phyloP scores from a whole-genome alignment of 1,140 invertebrate species.

The Aphaenogaster rudis region DNA sequence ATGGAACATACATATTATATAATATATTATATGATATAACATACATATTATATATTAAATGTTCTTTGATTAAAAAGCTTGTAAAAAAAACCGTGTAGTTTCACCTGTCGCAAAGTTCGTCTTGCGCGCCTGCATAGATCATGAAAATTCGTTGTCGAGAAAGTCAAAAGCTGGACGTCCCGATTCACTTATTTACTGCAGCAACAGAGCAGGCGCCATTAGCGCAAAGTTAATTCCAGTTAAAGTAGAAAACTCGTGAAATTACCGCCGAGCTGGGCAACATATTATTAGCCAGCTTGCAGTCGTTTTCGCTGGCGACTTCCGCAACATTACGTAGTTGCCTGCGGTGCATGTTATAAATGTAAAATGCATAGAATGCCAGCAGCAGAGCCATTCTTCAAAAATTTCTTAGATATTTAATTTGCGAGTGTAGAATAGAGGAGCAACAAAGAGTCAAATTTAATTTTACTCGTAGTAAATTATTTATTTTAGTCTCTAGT shows the following conservation, averaged over 20 bases:
- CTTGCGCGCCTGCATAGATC: background rate
- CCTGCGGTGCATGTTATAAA: constrained; percentile 34
- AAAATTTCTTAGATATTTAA: constrained; percentile 32
- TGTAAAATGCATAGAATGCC: constrained; percentile 22
- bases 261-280: constrained; percentile 24
- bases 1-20: background rate
- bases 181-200: constrained; percentile 57
- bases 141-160: constrained; percentile 36
- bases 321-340: constrained; percentile 17
- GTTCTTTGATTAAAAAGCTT: background rate
- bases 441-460: constrained; percentile 9
- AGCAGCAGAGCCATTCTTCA: constrained; percentile 30
- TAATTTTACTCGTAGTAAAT: background rate
- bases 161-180: constrained; percentile 41
- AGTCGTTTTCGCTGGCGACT: constrained; percentile 48
- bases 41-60: background rate
- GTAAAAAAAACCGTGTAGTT: background rate
- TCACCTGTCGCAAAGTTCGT: background rate
- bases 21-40: background rate
- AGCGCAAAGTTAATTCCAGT: constrained; percentile 67
- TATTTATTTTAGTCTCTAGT: background rate
- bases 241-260: constrained; percentile 73
- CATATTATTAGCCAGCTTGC: constrained; percentile 62
- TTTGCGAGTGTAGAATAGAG: background rate
- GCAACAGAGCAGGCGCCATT: constrained; percentile 43